Evolutionary conservation across 2,888 invertebrate species (phyloP).

Genomic region (Bimastos eiseni): DNA sequence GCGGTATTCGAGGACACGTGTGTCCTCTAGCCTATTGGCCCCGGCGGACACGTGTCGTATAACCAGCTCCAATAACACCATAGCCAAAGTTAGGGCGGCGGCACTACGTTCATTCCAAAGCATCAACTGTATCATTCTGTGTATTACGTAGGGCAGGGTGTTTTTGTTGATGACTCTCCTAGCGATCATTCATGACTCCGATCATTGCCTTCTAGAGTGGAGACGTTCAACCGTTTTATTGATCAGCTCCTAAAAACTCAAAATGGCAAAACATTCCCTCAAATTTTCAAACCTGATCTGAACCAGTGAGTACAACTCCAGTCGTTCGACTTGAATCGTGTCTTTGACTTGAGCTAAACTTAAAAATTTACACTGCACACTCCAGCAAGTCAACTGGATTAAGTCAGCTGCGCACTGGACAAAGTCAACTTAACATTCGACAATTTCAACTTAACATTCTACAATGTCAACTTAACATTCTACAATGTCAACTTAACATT

Average conservation of each 20-base stretch:
- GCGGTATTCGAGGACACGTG: constrained; percentile 27
- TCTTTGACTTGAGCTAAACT: too few species aligned
- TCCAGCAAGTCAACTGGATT: too few species aligned
- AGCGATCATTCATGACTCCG: not conserved
- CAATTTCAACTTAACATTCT: too few species aligned
- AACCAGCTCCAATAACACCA: not conserved
- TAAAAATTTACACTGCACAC: too few species aligned
- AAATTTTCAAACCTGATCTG: too few species aligned
- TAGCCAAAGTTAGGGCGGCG: not conserved
- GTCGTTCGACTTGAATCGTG: too few species aligned
- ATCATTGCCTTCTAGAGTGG: not conserved
- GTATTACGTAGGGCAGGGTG: not conserved
- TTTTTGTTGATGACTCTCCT: not conserved
- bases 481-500: too few species aligned
- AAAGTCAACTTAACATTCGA: too few species aligned
- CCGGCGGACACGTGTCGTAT: not conserved
- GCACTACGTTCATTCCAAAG: too few species aligned
- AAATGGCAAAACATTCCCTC: not conserved
- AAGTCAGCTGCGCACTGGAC: too few species aligned
- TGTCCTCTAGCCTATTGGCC: not conserved
- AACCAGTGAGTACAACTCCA: too few species aligned
- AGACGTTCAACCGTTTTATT: not conserved
- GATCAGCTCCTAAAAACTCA: not conserved
- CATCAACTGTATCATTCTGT: not conserved
- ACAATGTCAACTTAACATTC: too few species aligned